Percentiles rank a stretch among this genome's conserved stretches.
These are phyloP conservation scores for Schrankia costaestrigalis DNA, from an alignment of 2,888 invertebrate genomes.

Conservation along the genomic window DNA sequence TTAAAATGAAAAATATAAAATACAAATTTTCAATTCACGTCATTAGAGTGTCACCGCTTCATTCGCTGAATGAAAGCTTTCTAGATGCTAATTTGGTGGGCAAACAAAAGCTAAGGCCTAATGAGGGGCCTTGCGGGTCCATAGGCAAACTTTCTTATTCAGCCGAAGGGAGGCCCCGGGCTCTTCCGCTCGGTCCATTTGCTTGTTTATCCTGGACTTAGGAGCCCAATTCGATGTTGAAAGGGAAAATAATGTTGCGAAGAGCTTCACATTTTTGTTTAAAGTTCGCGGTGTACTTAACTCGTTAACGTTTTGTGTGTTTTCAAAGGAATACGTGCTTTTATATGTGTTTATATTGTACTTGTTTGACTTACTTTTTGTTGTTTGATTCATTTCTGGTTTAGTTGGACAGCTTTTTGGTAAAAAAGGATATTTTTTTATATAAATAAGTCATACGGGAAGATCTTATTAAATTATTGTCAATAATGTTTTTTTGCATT, in stretches of 20 bases:
- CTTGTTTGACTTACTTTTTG: neutral
- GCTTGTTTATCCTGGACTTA: conserved; percentile 74
- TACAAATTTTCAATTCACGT: conserved; percentile 54
- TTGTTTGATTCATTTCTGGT: too few species aligned
- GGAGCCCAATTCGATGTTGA: conserved; percentile 37
- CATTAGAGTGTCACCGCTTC: conserved; percentile 56
- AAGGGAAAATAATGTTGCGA: conserved; percentile 42
- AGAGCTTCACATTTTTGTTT: conserved; percentile 38
- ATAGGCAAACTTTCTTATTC: conserved; percentile 74
- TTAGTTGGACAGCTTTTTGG: too few species aligned
- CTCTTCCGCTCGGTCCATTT: conserved; percentile 75
- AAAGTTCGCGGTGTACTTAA: conserved; percentile 25
- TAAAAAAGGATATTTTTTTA: too few species aligned
- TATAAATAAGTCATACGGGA: too few species aligned
- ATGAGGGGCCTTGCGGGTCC: conserved; percentile 68
- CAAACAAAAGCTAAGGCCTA: conserved; percentile 75
- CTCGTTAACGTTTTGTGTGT: conserved; percentile 25
- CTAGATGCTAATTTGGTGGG: conserved; percentile 74
- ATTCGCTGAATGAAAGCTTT: conserved; percentile 56
- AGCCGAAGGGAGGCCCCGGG: conserved; percentile 54
- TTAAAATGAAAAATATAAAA: conserved; percentile 17
- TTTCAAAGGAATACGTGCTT: conserved; percentile 1
- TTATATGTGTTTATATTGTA: conserved; percentile 1
- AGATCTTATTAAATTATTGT: too few species aligned
- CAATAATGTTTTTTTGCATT: too few species aligned